Evolutionary conservation across 2,797 vertebrate species (phyloP).

Genomic region (Perodicticus potto): DNA sequence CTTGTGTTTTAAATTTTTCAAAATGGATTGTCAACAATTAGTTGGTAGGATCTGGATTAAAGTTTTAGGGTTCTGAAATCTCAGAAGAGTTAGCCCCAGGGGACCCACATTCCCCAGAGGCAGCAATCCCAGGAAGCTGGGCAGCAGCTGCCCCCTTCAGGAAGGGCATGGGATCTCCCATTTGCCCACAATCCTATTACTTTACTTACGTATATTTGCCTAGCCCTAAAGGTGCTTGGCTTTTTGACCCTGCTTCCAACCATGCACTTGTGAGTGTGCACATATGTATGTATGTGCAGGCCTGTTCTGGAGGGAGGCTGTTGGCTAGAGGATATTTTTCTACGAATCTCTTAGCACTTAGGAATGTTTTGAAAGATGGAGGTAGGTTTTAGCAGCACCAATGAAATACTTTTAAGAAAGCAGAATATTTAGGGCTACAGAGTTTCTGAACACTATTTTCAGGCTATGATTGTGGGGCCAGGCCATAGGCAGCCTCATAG

Average conservation of each 20-base stretch:
- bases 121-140: conserved; percentile 4
- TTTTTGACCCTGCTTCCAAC: not conserved
- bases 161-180: conserved; percentile 49
- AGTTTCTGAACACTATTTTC: conserved; percentile 12
- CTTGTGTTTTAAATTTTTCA: not conserved
- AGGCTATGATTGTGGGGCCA: conserved; percentile 35
- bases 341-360: not conserved
- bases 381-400: not conserved
- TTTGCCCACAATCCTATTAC: not conserved
- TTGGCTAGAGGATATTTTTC: not conserved
- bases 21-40: not conserved
- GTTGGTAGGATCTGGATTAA: not conserved
- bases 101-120: not conserved
- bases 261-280: not conserved
- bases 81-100: not conserved
- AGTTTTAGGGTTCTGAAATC: conserved; percentile 26
- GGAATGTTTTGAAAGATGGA: conserved; percentile 43
- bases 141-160: conserved; percentile 71
- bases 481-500: not conserved
- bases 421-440: not conserved
- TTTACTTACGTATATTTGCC: not conserved
- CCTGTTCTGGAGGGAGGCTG: not conserved
- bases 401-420: not conserved
- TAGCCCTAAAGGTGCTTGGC: not conserved
- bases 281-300: fast-evolving